phyloP scores from a whole-genome alignment of 2,113 vertebrate species.

The Rhodinocichla rosea region DNA sequence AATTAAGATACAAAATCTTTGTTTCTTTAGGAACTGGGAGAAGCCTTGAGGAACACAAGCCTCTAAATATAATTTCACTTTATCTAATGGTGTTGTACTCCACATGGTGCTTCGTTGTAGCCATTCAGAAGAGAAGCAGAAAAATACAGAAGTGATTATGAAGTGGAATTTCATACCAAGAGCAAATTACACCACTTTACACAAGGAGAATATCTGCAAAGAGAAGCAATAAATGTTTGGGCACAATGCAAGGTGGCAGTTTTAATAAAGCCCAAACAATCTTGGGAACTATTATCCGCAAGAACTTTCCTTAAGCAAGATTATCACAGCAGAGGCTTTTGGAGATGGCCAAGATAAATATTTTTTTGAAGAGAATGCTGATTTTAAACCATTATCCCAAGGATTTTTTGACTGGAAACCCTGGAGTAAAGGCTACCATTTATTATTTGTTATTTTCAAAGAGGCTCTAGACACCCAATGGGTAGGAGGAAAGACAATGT shows the following conservation, averaged over 20 bases:
- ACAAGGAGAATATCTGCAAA: slow-evolving; percentile 18
- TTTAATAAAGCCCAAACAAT: not conserved
- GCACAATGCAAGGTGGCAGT: not conserved
- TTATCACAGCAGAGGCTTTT: not conserved
- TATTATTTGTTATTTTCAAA: not conserved
- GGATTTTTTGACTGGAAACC: not conserved
- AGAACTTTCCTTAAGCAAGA: not conserved
- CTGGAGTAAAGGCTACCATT: not conserved
- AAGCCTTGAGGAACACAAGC: not conserved
- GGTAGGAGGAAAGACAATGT: not conserved
- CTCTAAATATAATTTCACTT: not conserved
- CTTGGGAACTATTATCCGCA: rapidly evolving
- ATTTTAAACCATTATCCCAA: not conserved
- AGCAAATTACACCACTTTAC: slow-evolving; percentile 48
- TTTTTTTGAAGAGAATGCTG: not conserved
- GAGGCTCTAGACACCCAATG: not conserved
- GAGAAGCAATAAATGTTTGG: not conserved
- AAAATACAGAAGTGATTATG: slow-evolving; percentile 28
- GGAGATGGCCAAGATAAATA: not conserved
- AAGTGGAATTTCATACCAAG: slow-evolving; percentile 30
- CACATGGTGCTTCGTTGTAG: not conserved
- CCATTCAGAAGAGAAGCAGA: not conserved
- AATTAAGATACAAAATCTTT: not conserved
- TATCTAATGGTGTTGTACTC: not conserved
- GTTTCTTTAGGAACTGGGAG: not conserved